Evolutionary conservation across 2,113 vertebrate genomes (phyloP).

Genomic region (Pseudonaja textilis): DNA sequence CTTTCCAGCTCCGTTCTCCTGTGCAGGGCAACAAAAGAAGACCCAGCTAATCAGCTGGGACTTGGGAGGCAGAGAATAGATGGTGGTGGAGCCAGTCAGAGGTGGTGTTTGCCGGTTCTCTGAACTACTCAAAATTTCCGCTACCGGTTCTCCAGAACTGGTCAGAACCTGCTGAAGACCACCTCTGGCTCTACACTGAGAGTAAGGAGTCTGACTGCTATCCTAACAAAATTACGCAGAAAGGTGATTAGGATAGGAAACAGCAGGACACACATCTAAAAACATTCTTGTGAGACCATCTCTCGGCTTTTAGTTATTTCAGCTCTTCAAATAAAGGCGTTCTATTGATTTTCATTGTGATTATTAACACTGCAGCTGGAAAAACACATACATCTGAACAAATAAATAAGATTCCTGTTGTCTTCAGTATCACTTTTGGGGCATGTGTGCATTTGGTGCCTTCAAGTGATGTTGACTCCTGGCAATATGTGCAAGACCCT

Average conservation of each 20-base stretch:
- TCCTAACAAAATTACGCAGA: not conserved
- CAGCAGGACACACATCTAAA: not conserved
- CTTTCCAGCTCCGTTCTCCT: no score
- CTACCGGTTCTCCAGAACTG: no score
- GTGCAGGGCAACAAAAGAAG: no score
- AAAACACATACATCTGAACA: not conserved
- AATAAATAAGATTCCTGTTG: not conserved
- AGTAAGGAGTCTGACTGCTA: not conserved
- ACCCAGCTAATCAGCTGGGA: no score
- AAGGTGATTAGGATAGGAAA: not conserved
- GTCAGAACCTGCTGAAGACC: no score
- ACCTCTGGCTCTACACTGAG: not conserved
- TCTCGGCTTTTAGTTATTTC: not conserved
- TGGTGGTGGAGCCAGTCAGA: no score
- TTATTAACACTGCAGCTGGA: not conserved
- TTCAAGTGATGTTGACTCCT: not conserved
- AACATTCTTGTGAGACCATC: not conserved
- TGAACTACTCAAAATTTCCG: no score
- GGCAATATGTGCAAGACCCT: not conserved
- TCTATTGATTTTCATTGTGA: not conserved
- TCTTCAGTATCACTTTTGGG: not conserved
- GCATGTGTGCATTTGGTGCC: no score
- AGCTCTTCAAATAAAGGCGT: not conserved
- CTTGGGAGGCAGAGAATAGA: no score
- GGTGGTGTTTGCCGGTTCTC: no score